These are phyloP conservation scores for Autographa pulchrina DNA, from an alignment of 2,888 invertebrate species.

Conservation along the genomic window DNA sequence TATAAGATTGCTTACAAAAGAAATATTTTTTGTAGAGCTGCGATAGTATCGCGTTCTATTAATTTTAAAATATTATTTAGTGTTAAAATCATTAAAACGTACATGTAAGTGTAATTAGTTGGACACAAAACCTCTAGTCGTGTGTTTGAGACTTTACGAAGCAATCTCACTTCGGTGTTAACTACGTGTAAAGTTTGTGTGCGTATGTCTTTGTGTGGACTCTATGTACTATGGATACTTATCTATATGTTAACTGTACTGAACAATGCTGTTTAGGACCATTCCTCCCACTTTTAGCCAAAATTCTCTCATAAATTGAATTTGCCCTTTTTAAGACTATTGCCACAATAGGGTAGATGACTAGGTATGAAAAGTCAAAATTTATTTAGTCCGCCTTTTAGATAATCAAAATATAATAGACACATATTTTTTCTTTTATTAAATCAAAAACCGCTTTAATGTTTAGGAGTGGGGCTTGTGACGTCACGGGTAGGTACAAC, in stretches of 20 bases:
- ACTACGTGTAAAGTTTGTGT: conserved; percentile 35
- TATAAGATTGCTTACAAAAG: conserved; percentile 7
- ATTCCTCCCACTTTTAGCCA: background rate
- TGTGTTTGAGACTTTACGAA: conserved; percentile 42
- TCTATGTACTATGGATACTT: conserved; percentile 17
- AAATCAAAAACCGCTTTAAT: too few relatives aligned
- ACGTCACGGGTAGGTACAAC: too few relatives aligned
- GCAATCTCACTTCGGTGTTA: conserved; percentile 50
- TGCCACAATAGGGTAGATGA: too few relatives aligned
- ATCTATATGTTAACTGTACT: conserved; percentile 19
- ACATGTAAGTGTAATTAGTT: conserved; percentile 20
- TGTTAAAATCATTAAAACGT: background rate
- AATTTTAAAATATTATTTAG: conserved; percentile 13
- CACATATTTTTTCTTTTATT: too few relatives aligned
- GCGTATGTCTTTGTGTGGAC: conserved; percentile 22
- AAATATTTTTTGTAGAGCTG: background rate
- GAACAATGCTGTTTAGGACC: conserved; percentile 1
- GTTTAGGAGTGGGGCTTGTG: too few relatives aligned
- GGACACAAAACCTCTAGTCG: conserved; percentile 56
- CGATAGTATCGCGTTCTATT: conserved; percentile 15
- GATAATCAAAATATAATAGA: too few relatives aligned
- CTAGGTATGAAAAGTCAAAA: too few relatives aligned
- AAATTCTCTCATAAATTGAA: background rate
- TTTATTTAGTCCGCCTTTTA: too few relatives aligned
- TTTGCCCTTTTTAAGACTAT: too few relatives aligned